Evolutionary conservation across 2,888 invertebrate species (phyloP), one percentile per base, ranked within the genome.

Genomic region (Pelosia muscerda): DNA sequence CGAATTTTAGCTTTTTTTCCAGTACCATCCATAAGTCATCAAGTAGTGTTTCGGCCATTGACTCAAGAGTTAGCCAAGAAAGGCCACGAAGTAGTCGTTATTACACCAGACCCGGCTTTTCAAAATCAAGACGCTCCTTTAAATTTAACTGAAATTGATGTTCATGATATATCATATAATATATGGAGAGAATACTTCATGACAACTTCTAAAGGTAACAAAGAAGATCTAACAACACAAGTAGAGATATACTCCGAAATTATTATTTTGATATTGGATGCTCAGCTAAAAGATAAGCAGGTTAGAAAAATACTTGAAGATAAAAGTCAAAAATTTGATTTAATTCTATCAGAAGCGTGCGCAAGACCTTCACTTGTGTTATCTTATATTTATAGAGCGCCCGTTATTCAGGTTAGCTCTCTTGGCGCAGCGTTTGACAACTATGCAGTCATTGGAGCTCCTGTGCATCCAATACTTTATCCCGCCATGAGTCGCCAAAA

Each of bases 61-160:
- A 85, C 88, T 28, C 72, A 85, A 25, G 90, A 87, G 26, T 74
- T 95, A 54, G 86, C 86, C 0, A 83, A 77, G 54, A 78, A 88
- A 9, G 94, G 94, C 0, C 94, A 95, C 65, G 84, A 94, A 56
- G 70, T 95, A 0, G 83, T 87, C 0, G 79, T 92, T 0, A 71
- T 92, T 9, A 91, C 94, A 0, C 58, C 94, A 10, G 74, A 92
- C 70, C 90, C 91, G 0, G 81, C 72, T 0, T 86, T 81, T 22
- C 66, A 78, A 0, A 79, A 84, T 63, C 78, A 76, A 23, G 19
- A 71, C 59, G n/a, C 81, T 0, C 84, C 83, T 2, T 63, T 67
- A 0, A 93, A 91, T 66, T 78, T 90, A 4, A 89, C 81, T 3
- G 91, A 94, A 81, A 89, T 93, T 2, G 85, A 90, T 15, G 60